Base-by-base conservation (phyloP, 2,888 invertebrate genomes). In the Drosophila ochracea region DNA sequence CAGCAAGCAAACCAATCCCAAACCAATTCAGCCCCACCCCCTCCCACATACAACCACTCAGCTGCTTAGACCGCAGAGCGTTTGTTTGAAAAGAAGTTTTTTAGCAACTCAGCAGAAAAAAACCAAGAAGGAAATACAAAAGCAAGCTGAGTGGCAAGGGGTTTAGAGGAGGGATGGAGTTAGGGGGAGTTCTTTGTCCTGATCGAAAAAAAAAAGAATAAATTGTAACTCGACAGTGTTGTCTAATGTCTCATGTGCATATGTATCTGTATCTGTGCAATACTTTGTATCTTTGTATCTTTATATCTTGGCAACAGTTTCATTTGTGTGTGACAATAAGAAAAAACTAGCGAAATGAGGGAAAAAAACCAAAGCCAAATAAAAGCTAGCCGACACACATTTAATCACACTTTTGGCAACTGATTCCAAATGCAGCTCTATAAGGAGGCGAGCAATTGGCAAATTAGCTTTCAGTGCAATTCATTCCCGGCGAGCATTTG, bases 11-110 rank as follows among this genome's bases (percentile, higher is more conserved):
- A 57, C 60, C 61, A 67, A 65, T 76, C 67, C 67, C 65, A 77
- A 50, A 50, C 60, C 76, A 68, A 76, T 71, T 60, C 37, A 16
- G 21, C 19, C 13, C 47, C 37, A 53, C 57, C 50, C 39, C 43
- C 54, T 6, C 33, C 11, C 9, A 31, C n/a, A 10, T 4, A 1
- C 25, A 21, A 28, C 16, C 52, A n/a, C 33, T 10, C 43, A 33
- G 30, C 31, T 37, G 39, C 52, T 59, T 55, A 31, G 58, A 78
- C 85, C 89, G 59, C 81, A 76, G 70, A 76, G 64, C 86, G 78
- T 87, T 89, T 87, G 85, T 84, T 47, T 86, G 89, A 83, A 90
- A 87, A 84, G 87, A 87, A 90, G 89, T 90, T 87, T 90, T 84
- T 90, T 84, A 86, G 89, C 91, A 87, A 87, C 84, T 87, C 87